A percentile compares a stretch with the other conserved stretches of the same genome.
phyloP scores from a whole-genome alignment of 2,888 invertebrate species.

The Dichetophora obliterata region DNA sequence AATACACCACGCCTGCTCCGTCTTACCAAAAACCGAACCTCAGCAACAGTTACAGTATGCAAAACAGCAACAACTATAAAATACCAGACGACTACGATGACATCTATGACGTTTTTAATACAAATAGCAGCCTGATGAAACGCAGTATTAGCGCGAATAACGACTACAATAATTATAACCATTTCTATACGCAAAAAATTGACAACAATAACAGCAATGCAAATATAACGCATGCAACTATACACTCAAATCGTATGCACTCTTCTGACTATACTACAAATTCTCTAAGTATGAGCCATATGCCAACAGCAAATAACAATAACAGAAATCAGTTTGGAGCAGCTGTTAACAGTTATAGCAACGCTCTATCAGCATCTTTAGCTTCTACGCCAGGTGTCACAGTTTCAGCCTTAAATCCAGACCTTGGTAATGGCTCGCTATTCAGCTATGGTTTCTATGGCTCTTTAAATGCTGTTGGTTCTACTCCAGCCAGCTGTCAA shows the following conservation, averaged over 20 bases:
- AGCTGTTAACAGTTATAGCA: conserved; percentile 53
- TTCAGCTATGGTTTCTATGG: conserved; percentile 53
- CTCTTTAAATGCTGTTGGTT: conserved; percentile 38
- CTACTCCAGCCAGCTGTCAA: conserved; percentile 54
- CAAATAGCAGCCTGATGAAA: conserved; percentile 37
- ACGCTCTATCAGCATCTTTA: conserved; percentile 60
- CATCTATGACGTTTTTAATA: conserved; percentile 49
- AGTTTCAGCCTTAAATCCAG: conserved; percentile 53
- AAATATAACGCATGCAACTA: conserved; percentile 27
- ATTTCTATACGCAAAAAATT: conserved; percentile 19
- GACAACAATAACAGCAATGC: conserved; percentile 28
- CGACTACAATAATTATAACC: conserved; percentile 44
- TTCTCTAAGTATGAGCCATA: conserved; percentile 6
- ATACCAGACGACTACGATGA: conserved; percentile 6
- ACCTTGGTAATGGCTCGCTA: conserved; percentile 37
- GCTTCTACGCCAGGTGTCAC: conserved; percentile 63
- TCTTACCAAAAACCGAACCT: not conserved
- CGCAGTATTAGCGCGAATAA: conserved; percentile 45
- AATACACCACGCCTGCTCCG: conserved; percentile 6
- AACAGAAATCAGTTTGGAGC: conserved; percentile 37
- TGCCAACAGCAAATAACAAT: conserved; percentile 37
- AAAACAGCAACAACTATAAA: not conserved
- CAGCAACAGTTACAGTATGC: conserved; percentile 1
- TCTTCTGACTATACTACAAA: conserved; percentile 11
- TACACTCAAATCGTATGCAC: conserved; percentile 15